Evolutionary conservation across 1,140 invertebrate genomes (phyloP), one percentile per base, ranked within the genome.

Genomic region (Diprion similis): DNA sequence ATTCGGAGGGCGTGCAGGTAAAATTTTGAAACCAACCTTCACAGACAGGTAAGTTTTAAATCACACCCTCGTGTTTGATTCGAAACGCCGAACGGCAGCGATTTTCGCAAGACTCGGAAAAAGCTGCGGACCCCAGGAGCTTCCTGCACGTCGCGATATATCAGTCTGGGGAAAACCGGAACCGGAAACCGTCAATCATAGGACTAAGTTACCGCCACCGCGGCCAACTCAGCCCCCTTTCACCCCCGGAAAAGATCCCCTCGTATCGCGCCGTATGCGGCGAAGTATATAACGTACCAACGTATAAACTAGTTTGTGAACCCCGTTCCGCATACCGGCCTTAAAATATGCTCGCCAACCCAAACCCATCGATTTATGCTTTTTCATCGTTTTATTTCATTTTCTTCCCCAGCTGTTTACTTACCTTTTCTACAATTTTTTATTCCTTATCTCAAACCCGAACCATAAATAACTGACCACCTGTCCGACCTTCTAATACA

Each of bases 141-240:
- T 37, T 37, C 24, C 24, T 37, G 51, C 51, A 17, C 11, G 51
- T 59, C 51, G n/a, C 51, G 51, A 59, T 59, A 59, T 59, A 59
- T 59, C 51, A 59, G 51, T 59, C 51, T 17, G 11, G 51, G 51
- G 11, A 59, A 59, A 59, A 59, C 51, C 51, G 51, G 51, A 59
- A 59, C 51, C 51, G 51, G 51, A 59, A 59, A 59, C 51, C 51
- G 51, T 59, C 51, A 59, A 59, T 59, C 51, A 59, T 59, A 59
- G 11, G 51, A 59, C 51, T 59, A 59, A 59, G 11, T 59, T 59
- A 59, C 51, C 51, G 51, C 51, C 51, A 17, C 24, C 24, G 6
- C 51, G 11, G 51, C 51, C 51, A 59, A 59, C 51, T 15, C 51
- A 17, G 6, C 51, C 24, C 24, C 24, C 0, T 37, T 37, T 37